phyloP scores from a whole-genome alignment of 2,113 vertebrate species.

The Psittacula cyanocephala region DNA sequence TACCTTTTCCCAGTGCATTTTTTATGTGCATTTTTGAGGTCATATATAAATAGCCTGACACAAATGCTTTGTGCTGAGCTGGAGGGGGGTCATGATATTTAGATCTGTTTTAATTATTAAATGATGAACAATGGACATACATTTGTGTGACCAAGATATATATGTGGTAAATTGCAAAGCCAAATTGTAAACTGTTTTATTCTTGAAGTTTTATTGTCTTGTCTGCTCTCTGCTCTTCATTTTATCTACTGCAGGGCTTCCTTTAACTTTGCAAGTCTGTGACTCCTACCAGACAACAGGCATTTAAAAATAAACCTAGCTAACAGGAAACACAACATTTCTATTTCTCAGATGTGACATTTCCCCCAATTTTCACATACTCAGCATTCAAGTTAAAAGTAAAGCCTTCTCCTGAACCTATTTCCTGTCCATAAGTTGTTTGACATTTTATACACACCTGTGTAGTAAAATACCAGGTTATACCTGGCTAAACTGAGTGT shows the following conservation, averaged over 20 bases:
- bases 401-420: neutral
- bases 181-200: neutral
- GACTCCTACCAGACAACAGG: neutral
- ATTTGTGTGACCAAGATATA: neutral
- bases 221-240: neutral
- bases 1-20: neutral
- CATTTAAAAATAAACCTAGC: neutral
- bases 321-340: neutral
- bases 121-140: neutral
- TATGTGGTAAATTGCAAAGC: neutral
- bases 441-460: neutral
- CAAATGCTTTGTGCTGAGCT: neutral
- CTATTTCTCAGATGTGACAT: neutral
- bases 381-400: neutral
- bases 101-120: neutral
- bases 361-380: neutral
- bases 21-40: conserved; percentile 31
- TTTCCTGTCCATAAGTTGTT: neutral
- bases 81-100: neutral
- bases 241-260: neutral
- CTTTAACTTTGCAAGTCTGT: neutral
- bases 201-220: neutral
- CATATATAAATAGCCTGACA: neutral
- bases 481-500: neutral
- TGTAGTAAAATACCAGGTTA: neutral